A percentile compares a stretch with the other conserved stretches of the same genome.
phyloP scores from a whole-genome alignment of 2,797 vertebrate genomes.

The Spinus pinus region DNA sequence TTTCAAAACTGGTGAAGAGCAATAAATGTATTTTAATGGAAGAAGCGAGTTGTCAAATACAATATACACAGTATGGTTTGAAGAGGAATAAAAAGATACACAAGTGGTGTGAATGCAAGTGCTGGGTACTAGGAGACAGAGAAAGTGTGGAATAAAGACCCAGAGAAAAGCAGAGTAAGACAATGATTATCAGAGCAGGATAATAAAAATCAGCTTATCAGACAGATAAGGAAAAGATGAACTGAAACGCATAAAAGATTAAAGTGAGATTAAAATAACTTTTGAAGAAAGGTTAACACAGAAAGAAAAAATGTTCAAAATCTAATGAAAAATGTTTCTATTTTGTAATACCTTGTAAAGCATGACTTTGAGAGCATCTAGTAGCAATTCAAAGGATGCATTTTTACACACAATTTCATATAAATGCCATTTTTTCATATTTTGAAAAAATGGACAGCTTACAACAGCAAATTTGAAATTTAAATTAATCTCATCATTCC shows the following conservation, averaged over 20 bases:
- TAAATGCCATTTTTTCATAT: background rate
- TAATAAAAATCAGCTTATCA: background rate
- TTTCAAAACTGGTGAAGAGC: background rate
- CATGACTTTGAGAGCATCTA: background rate
- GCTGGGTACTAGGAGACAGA: background rate
- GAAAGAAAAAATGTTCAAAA: background rate
- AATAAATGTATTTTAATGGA: background rate
- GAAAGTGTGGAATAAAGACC: background rate
- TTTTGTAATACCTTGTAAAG: background rate
- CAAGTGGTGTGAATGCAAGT: background rate
- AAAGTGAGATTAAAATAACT: background rate
- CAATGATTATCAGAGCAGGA: background rate
- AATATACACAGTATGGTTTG: background rate
- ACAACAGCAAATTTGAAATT: background rate
- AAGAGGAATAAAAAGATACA: background rate
- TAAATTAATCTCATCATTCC: background rate
- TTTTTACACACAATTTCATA: background rate
- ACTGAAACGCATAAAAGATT: background rate
- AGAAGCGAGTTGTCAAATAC: background rate
- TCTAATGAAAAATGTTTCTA: background rate
- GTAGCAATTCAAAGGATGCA: background rate
- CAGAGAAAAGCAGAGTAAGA: background rate
- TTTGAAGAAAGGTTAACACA: background rate
- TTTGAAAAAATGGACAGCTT: background rate
- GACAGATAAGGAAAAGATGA: background rate